A percentile compares a stretch with the other conserved stretches of the same genome.
Evolutionary conservation across 2,797 vertebrate species (phyloP).

Genomic region (Thaleichthys pacificus): DNA sequence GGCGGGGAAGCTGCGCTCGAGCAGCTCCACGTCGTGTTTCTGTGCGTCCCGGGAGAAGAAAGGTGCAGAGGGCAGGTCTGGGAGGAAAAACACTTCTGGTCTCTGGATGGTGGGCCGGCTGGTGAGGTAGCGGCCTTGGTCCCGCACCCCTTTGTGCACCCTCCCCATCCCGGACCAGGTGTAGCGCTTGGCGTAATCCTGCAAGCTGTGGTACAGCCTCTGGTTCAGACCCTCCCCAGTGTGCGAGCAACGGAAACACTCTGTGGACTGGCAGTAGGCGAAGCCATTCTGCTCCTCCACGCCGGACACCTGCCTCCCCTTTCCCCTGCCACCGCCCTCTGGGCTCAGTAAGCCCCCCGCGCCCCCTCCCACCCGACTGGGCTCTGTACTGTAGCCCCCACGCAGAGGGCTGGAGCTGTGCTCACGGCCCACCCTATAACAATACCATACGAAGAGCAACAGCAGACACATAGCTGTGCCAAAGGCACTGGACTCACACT

Average conservation of each 20-base stretch:
- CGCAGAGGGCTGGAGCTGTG: slow-evolving; percentile 74
- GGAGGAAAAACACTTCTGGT: slow-evolving; percentile 95
- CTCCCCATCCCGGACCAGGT: slow-evolving; percentile 99
- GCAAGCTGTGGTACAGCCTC: slow-evolving; percentile 94
- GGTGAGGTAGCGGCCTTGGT: slow-evolving; percentile 88
- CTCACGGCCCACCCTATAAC: slow-evolving; percentile 93
- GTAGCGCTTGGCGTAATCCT: slow-evolving; percentile 98
- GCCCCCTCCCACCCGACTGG: slow-evolving; percentile 64
- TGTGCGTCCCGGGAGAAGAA: slow-evolving; percentile 96
- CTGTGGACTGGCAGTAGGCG: slow-evolving; percentile 87
- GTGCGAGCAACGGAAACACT: slow-evolving; percentile 85
- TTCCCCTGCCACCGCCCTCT: slow-evolving; percentile 62
- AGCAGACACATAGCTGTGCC: slow-evolving; percentile 83
- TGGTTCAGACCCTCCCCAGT: slow-evolving; percentile 89
- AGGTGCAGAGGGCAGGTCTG: slow-evolving; percentile 89
- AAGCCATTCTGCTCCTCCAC: slow-evolving; percentile 87
- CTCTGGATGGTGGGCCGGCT: slow-evolving; percentile 93
- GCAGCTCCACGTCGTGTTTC: slow-evolving; percentile 93
- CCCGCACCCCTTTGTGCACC: slow-evolving; percentile 94
- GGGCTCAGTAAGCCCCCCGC: slow-evolving; percentile 77
- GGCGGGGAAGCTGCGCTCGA: slow-evolving; percentile 92
- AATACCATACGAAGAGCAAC: slow-evolving; percentile 95
- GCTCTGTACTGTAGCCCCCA: slow-evolving; percentile 65
- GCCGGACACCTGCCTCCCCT: slow-evolving; percentile 74
- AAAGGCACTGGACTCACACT: slow-evolving; percentile 85